Percentiles rank a stretch among this genome's conserved stretches.
Conservation (phyloP, 92 coral and sea anemone genomes). For the Desmophyllum pertusum region DNA sequence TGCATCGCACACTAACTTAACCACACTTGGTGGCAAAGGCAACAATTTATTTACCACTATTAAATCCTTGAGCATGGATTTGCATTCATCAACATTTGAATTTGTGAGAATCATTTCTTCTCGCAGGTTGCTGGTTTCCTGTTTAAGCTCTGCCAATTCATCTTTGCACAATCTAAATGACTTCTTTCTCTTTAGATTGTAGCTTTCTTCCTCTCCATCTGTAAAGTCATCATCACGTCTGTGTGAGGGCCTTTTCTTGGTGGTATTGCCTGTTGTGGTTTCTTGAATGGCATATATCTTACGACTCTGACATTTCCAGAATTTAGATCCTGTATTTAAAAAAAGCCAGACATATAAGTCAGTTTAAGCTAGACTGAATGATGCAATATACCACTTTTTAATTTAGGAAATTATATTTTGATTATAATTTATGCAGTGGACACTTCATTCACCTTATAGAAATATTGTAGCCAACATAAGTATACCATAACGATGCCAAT, state of each 20-base stretch:
- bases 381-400: too few species aligned
- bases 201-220: conserved; percentile 8
- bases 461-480: too few species aligned
- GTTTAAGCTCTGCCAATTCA: not conserved
- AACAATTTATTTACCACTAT: conserved; percentile 19
- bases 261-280: too few species aligned
- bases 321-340: too few species aligned
- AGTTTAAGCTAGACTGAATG: too few species aligned
- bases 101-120: not conserved
- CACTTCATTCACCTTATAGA: too few species aligned
- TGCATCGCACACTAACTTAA: conserved; percentile 45
- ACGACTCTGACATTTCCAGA: too few species aligned
- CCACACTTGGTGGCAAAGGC: conserved; percentile 28
- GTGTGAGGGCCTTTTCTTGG: not conserved
- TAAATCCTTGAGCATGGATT: conserved; percentile 24
- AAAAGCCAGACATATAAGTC: too few species aligned
- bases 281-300: too few species aligned
- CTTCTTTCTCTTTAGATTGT: conserved; percentile 6
- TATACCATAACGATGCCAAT: too few species aligned
- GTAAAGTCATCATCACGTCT: not conserved
- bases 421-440: too few species aligned
- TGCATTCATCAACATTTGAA: conserved; percentile 22
- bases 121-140: not conserved
- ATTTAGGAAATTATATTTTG: too few species aligned
- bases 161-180: not conserved